Percentiles rank a stretch among this genome's conserved stretches.
Conservation (phyloP, 2,113 vertebrate species). For the Gavia stellata region DNA sequence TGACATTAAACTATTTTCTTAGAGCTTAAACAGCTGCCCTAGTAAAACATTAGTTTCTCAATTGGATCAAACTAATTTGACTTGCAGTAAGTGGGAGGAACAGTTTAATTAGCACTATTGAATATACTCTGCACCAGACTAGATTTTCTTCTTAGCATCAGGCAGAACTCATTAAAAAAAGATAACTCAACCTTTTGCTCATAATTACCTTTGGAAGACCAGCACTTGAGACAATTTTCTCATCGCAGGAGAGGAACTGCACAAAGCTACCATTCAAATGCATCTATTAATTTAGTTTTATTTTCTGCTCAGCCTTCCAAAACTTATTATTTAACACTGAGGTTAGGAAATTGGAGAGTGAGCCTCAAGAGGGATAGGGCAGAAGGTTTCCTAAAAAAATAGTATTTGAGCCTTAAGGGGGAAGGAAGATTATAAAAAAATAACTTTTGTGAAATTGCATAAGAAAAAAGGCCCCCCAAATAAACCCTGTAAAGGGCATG, state of each 20-base stretch:
- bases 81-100: constrained; percentile 13
- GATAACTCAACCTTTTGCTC: constrained; percentile 31
- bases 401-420: not conserved
- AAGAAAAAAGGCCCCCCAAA: not conserved
- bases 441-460: not conserved
- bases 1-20: not conserved
- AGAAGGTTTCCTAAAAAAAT: not conserved
- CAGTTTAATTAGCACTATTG: constrained; percentile 13
- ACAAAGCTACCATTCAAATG: constrained; percentile 23
- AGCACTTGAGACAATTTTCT: constrained; percentile 47
- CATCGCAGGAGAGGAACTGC: constrained; percentile 40
- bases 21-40: not conserved
- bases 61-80: constrained; percentile 26
- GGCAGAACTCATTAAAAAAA: constrained; percentile 58
- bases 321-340: constrained; percentile 53
- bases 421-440: not conserved
- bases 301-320: constrained; percentile 53
- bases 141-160: not conserved
- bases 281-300: constrained; percentile 55
- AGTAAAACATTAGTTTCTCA: constrained; percentile 9
- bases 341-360: not conserved
- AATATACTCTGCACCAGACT: not conserved
- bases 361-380: not conserved
- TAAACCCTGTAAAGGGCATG: not conserved
- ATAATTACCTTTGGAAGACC: constrained; percentile 51